Evolutionary conservation across 2,888 invertebrate genomes (phyloP), one percentile per base, ranked within the genome.

Genomic region (Taenaris catops): DNA sequence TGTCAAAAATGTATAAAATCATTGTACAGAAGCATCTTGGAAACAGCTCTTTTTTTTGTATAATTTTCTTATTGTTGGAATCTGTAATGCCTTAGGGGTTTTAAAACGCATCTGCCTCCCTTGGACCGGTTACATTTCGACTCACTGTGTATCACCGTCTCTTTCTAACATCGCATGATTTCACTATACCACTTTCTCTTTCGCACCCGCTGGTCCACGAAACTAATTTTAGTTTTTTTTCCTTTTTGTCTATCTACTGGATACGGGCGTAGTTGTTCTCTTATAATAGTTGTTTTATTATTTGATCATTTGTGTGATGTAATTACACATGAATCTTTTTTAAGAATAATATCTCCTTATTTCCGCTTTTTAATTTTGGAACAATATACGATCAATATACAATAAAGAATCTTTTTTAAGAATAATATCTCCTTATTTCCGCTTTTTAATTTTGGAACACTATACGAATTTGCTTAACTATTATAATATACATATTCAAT

Each of bases 211-310:
- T 55, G 63, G 52, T 49, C 60, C 63, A 70, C 62, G 69, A 70
- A 79, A 80, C 78, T 72, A 72, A 80, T 79, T 79, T 80, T 67
- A 69, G 55, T 62, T 75, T 72, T 78, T 81, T 79, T 80, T 78
- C n/a, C 67, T 69, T 68, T 62, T 72, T 72, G 66, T 58, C 60
- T 73, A 75, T 71, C 66, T 72, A 60, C 61, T 64, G 63, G 63
- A 68, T 65, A 60, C 63, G 63, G 51, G 55, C 54, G 18, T 40
- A 45, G 42, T 37, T 41, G 38, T 44, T 38, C 43, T 38, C 35
- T 36, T 26, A 34, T 41, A 46, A 43, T 60, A 50, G 50, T 55
- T 52, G 48, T 57, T 57, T 55, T 61, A 54, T 55, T 50, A 36
- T 49, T 56, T 48, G 51, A 55, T 60, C 56, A 45, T 51, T 53